These are phyloP conservation scores for Phaonia tiefii DNA, from an alignment of 2,888 invertebrate genomes.

Conservation along the genomic window DNA sequence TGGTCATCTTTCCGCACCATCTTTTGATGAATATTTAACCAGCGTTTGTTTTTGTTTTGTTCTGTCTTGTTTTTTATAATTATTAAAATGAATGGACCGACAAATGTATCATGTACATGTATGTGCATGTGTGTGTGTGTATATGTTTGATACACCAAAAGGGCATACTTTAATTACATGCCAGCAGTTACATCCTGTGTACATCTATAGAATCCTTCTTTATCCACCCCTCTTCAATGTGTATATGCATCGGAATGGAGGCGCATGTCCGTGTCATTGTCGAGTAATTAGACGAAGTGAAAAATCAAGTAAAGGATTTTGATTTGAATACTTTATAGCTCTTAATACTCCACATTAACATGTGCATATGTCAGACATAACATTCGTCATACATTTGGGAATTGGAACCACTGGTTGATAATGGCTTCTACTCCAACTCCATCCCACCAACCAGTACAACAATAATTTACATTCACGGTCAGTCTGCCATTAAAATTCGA, in stretches of 20 bases:
- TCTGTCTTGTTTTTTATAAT: conserved; percentile 20
- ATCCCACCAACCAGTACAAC: no score
- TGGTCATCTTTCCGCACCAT: neutral
- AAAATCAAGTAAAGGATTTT: conserved; percentile 58
- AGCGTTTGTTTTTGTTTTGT: conserved; percentile 26
- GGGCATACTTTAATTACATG: no score
- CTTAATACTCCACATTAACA: conserved; percentile 24
- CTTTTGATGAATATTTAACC: conserved; percentile 55
- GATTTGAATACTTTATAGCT: conserved; percentile 30
- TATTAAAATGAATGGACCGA: conserved; percentile 16
- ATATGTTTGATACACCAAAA: neutral
- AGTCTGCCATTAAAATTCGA: no score
- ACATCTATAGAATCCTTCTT: neutral
- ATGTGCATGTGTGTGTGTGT: neutral
- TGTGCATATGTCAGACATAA: neutral
- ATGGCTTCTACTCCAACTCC: no score
- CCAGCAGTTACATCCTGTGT: neutral
- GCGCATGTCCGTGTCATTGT: conserved; percentile 46
- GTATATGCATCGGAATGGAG: neutral
- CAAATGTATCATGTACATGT: no score
- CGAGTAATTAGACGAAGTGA: conserved; percentile 55
- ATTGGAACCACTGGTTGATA: no score
- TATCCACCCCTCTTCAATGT: conserved; percentile 2
- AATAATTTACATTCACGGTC: no score
- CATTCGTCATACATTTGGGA: conserved; percentile 39